These are phyloP conservation scores for Halcyon badia DNA, from an alignment of 2,797 vertebrate genomes.

Conservation along the genomic window DNA sequence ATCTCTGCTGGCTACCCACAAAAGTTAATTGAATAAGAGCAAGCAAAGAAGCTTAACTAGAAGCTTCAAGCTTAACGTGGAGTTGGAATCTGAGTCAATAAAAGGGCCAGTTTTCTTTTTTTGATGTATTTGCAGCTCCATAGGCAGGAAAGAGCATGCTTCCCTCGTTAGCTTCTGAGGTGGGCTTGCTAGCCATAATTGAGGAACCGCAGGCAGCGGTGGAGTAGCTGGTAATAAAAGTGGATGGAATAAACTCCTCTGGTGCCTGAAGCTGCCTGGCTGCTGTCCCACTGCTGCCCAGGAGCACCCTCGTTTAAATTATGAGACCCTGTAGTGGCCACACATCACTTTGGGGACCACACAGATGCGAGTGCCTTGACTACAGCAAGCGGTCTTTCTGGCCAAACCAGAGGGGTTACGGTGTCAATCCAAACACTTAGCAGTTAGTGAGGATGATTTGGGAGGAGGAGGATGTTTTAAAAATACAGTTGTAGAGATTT, in stretches of 20 bases:
- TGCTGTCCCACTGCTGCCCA: conserved; percentile 37
- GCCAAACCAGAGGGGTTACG: background rate
- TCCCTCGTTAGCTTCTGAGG: background rate
- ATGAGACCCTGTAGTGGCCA: background rate
- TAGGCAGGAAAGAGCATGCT: background rate
- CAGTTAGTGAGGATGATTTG: background rate
- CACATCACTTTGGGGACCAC: background rate
- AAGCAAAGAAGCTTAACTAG: background rate
- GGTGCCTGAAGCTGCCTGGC: conserved; percentile 38
- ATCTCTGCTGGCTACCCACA: background rate
- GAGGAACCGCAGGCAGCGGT: conserved; percentile 9
- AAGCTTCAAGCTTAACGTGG: background rate
- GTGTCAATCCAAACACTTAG: background rate
- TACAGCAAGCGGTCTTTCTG: background rate
- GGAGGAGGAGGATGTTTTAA: background rate
- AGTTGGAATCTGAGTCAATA: background rate
- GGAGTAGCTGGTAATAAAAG: conserved; percentile 12
- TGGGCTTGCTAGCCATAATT: background rate
- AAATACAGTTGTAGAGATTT: background rate
- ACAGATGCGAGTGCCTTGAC: background rate
- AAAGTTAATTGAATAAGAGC: background rate
- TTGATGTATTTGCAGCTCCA: background rate
- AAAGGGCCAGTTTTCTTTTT: background rate
- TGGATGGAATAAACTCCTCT: background rate
- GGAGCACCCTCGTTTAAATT: background rate